phyloP scores from a whole-genome alignment of 2,113 vertebrate species.

The Notechis scutatus region DNA sequence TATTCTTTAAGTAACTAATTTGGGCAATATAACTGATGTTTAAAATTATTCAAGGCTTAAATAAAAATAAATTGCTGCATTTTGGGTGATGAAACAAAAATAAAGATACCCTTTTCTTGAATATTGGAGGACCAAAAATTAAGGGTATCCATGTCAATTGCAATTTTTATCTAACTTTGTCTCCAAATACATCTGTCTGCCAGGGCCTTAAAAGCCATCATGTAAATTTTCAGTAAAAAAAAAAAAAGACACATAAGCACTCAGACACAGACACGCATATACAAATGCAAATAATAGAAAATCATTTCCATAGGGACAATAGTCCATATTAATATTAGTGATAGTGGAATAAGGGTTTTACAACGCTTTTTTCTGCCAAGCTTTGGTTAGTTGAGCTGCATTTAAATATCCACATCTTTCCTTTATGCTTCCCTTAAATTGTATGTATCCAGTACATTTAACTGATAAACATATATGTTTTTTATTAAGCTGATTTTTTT shows the following conservation, averaged over 20 bases:
- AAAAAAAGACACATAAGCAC: conserved; percentile 38
- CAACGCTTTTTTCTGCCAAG: conserved; percentile 73
- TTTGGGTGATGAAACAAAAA: conserved; percentile 75
- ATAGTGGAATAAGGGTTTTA: conserved; percentile 77
- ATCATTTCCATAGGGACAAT: conserved; percentile 75
- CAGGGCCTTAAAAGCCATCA: conserved; percentile 80
- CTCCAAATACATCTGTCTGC: conserved; percentile 75
- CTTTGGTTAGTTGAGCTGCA: conserved; percentile 79
- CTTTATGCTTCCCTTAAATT: conserved; percentile 81
- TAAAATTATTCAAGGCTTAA: conserved; percentile 69
- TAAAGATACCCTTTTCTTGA: conserved; percentile 77
- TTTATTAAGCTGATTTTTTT: conserved; percentile 85
- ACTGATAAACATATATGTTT: conserved; percentile 82
- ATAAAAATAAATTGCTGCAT: conserved; percentile 74
- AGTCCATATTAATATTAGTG: conserved; percentile 76
- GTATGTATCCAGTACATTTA: conserved; percentile 85
- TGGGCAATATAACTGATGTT: conserved; percentile 82
- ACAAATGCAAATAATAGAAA: conserved; percentile 72
- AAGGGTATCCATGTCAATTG: conserved; percentile 78
- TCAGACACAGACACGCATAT: conserved; percentile 46
- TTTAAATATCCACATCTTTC: conserved; percentile 82
- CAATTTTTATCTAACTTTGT: conserved; percentile 73
- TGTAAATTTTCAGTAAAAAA: conserved; percentile 78
- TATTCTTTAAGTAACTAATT: conserved; percentile 77
- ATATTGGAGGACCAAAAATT: conserved; percentile 81